Percentiles rank a stretch among this genome's conserved stretches.
Evolutionary conservation across 2,113 vertebrate genomes (phyloP).

Genomic region (Motacilla alba): DNA sequence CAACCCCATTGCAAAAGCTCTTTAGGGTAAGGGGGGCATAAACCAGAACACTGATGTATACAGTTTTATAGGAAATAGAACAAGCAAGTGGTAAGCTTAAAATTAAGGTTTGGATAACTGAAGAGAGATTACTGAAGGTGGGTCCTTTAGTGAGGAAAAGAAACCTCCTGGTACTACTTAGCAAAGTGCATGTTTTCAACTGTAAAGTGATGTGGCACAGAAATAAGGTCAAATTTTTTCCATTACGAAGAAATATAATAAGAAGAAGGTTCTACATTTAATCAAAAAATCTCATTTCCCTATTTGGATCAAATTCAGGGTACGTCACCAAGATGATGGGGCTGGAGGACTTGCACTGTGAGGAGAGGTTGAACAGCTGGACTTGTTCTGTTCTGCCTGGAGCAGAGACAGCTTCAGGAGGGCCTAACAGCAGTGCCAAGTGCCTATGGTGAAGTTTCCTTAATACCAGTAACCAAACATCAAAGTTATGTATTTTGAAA

Average conservation of each 20-base stretch:
- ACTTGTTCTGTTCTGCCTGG: background rate
- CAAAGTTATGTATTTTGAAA: background rate
- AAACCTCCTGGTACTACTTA: background rate
- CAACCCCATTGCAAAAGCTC: background rate
- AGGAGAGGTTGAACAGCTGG: background rate
- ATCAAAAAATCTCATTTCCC: background rate
- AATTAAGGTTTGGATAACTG: background rate
- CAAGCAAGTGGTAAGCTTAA: background rate
- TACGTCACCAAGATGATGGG: background rate
- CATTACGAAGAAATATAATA: background rate
- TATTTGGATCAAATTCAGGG: background rate
- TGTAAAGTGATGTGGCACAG: background rate
- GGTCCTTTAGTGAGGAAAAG: background rate
- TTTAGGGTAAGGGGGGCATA: background rate
- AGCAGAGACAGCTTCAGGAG: background rate
- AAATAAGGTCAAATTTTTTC: background rate
- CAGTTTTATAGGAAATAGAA: background rate
- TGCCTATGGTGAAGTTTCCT: background rate
- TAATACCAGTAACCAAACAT: background rate
- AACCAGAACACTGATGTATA: background rate
- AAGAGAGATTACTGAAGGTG: background rate
- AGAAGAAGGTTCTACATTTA: background rate
- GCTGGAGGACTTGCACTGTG: background rate
- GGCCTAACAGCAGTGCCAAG: background rate
- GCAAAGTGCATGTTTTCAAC: background rate